Evolutionary conservation across 2,888 invertebrate species (phyloP).

Genomic region (Microchrysa polita): DNA sequence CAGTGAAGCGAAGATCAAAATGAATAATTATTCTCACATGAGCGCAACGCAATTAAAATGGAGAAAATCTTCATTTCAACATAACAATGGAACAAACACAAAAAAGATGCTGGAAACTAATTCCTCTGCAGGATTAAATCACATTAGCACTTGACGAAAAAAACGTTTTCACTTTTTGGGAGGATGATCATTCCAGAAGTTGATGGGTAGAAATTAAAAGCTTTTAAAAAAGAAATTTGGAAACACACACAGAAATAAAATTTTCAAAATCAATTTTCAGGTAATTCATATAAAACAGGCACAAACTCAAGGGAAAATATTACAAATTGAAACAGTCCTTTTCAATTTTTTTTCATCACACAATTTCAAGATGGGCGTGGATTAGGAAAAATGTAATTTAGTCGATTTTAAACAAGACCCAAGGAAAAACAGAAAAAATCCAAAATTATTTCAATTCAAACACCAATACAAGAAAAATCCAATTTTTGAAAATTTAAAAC

Average conservation of each 20-base stretch:
- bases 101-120: constrained; percentile 11
- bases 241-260: constrained; percentile 21
- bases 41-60: constrained; percentile 14
- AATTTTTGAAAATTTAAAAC: no score
- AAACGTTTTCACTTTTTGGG: no score
- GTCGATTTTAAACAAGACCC: no score
- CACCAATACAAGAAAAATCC: no score
- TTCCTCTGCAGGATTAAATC: no score
- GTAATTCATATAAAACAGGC: not conserved
- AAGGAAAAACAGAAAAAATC: constrained; percentile 13
- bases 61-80: not conserved
- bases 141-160: no score
- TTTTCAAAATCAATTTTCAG: constrained; percentile 2
- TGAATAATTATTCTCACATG: constrained; percentile 5
- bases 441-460: not conserved
- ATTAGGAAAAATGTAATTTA: constrained; percentile 1
- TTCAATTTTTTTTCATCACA: not conserved
- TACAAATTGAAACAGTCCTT: not conserved
- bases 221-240: not conserved
- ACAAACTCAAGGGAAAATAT: not conserved
- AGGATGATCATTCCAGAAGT: constrained; percentile 20
- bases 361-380: constrained; percentile 27
- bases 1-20: constrained; percentile 9
- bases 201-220: constrained; percentile 11
- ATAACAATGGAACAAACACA: not conserved